phyloP scores from a whole-genome alignment of 2,113 vertebrate genomes.

The Verasper variegatus region DNA sequence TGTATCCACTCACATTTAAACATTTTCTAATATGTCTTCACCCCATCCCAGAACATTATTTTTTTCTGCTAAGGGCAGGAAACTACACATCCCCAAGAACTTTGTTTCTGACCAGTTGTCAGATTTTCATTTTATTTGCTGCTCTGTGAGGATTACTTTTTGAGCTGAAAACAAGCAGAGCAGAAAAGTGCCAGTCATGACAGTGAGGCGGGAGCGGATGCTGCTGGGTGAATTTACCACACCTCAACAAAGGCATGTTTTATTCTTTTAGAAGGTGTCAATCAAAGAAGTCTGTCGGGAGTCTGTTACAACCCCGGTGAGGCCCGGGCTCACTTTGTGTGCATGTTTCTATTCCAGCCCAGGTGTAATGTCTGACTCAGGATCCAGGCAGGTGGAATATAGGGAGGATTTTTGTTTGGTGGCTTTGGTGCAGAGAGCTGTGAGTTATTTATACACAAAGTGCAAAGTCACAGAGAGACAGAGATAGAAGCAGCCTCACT shows the following conservation, averaged over 20 bases:
- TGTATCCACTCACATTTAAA: neutral
- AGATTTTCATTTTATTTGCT: constrained; percentile 21
- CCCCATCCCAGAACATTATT: neutral
- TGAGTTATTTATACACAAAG: constrained; percentile 38
- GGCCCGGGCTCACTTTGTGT: constrained; percentile 39
- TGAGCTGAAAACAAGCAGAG: constrained; percentile 50
- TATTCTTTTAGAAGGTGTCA: constrained; percentile 57
- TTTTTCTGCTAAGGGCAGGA: constrained; percentile 40
- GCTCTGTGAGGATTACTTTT: constrained; percentile 66
- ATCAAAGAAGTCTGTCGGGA: constrained; percentile 51
- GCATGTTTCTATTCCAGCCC: constrained; percentile 51
- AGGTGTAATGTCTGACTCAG: constrained; percentile 38
- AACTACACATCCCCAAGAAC: constrained; percentile 42
- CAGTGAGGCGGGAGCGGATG: constrained; percentile 51
- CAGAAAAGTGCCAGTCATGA: constrained; percentile 54
- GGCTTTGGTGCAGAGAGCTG: constrained; percentile 39
- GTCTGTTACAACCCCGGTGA: constrained; percentile 38
- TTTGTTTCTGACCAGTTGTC: constrained; percentile 57
- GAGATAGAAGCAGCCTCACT: constrained; percentile 1
- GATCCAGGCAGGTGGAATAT: constrained; percentile 31
- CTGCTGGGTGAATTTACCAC: constrained; percentile 58
- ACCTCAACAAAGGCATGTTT: constrained; percentile 56
- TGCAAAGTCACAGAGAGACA: constrained; percentile 29
- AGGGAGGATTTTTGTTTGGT: constrained; percentile 30
- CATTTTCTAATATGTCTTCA: constrained; percentile 19